Conservation (phyloP, 2,797 vertebrate genomes). For the Serranus cabrilla region DNA sequence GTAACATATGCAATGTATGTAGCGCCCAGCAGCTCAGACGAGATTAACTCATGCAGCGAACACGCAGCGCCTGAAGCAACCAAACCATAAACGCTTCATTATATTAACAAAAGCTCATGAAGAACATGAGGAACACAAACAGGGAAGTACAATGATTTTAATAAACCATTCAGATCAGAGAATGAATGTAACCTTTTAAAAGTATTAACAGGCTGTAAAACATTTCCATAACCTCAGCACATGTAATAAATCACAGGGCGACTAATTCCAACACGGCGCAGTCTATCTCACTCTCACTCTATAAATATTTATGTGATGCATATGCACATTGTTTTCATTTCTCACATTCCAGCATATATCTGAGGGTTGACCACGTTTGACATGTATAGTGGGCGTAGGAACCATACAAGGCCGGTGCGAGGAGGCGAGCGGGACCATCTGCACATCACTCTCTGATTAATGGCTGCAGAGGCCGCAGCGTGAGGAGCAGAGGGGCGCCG, state of each 20-base stretch:
- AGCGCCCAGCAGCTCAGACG: neutral
- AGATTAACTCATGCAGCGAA: no score
- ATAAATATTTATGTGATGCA: slow-evolving; percentile 46
- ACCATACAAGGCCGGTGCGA: slow-evolving; percentile 13
- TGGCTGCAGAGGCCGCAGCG: slow-evolving; percentile 22
- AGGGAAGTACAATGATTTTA: neutral
- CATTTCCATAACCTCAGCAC: slow-evolving; percentile 34
- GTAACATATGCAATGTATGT: neutral
- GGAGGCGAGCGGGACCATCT: slow-evolving; percentile 40
- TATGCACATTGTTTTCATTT: slow-evolving; percentile 24
- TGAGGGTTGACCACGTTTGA: slow-evolving; percentile 22
- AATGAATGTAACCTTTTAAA: slow-evolving; percentile 32
- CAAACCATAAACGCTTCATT: slow-evolving; percentile 34
- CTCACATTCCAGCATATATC: slow-evolving; percentile 9
- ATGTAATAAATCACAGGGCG: slow-evolving; percentile 35
- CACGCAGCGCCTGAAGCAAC: slow-evolving; percentile 19
- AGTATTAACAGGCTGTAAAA: slow-evolving; percentile 39
- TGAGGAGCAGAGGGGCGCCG: neutral
- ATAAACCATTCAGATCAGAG: no score
- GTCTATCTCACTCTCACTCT: neutral
- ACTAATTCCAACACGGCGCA: neutral
- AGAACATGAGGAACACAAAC: slow-evolving; percentile 23
- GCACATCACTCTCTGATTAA: slow-evolving; percentile 55
- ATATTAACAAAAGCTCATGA: slow-evolving; percentile 20
- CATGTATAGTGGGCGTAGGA: slow-evolving; percentile 14